Evolutionary conservation across 92 coral and sea anemone species (phyloP), one percentile per base, ranked within the genome.

Genomic region (Paragorgia papillata): DNA sequence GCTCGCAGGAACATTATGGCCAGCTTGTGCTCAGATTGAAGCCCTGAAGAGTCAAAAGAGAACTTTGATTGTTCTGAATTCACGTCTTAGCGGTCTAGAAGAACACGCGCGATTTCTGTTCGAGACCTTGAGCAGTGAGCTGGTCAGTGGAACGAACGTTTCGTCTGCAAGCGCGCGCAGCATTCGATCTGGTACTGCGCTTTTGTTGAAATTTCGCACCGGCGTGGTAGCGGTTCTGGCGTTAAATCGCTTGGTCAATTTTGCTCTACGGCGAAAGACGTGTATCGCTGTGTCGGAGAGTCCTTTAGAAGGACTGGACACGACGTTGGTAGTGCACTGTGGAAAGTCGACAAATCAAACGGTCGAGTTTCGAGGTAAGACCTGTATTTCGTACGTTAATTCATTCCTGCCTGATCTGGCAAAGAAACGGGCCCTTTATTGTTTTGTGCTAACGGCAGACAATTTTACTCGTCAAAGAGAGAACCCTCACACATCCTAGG

Each of bases 1-100:
- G 26, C 92, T 94, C 10, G 85, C 98, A 24, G 98, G 98, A 2
- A 87, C 98, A 55, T 84, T 94, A 77, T 94, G 98, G 98, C 95
- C 98, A 1, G 92, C 97, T 1, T 91, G 80, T 62, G 79, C 76
- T 1, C 87, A 96, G 59, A 88, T 94, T 66, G 89, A 92, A n/a
- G 69, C 88, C 12, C 85, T 94, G 27, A 29, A 91, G 17, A 87
- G 86, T n/a, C 97, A 94, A 61, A 85, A 96, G 44, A 91, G 90
- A 69, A 68, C 88, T 43, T 67, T 94, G 50, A 82, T 88, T 34
- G 92, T 30, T 34, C 25, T 54, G 48, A 70, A 28, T 30, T 51
- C 75, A 57, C 83, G 90, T 26, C 64, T 94, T 28, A 96, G 84
- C 56, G 62, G 83, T 14, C 87, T 94, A 20, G 80, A 92, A 67